These are phyloP conservation scores for Anguilla pacifica DNA, from an alignment of 2,797 vertebrate genomes.

Conservation along the genomic window DNA sequence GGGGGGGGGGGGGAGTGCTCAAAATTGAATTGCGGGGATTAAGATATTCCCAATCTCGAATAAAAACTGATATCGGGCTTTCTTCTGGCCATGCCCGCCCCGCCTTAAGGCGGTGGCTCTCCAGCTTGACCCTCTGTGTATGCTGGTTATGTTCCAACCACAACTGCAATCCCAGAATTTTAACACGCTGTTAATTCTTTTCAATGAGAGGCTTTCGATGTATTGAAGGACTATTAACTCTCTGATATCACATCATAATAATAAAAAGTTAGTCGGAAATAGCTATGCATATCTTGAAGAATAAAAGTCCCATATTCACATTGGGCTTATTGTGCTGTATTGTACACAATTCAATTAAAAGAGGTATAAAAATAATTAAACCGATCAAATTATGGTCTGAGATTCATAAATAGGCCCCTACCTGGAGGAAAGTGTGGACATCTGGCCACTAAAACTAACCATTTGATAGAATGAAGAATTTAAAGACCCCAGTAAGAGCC, in stretches of 20 bases:
- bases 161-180: not conserved
- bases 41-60: not conserved
- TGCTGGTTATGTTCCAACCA: too few relatives aligned
- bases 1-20: not conserved
- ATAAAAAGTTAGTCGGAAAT: too few relatives aligned
- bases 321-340: not conserved
- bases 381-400: too few relatives aligned
- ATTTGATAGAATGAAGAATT: not conserved
- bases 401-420: too few relatives aligned
- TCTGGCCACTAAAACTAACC: too few relatives aligned
- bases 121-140: too few relatives aligned
- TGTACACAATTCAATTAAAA: too few relatives aligned
- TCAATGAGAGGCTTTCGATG: not conserved
- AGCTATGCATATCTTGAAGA: not conserved
- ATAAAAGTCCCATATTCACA: not conserved
- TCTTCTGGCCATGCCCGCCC: not conserved
- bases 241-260: not conserved
- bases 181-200: not conserved
- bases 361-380: not conserved
- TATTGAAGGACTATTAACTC: not conserved
- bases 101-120: not conserved
- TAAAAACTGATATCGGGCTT: not conserved
- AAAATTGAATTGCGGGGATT: not conserved
- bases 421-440: too few relatives aligned
- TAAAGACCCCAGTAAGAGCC: constrained; percentile 22